Evolutionary conservation across 2,797 vertebrate species (phyloP), one percentile per base, ranked within the genome.

Genomic region (Limosa lapponica): DNA sequence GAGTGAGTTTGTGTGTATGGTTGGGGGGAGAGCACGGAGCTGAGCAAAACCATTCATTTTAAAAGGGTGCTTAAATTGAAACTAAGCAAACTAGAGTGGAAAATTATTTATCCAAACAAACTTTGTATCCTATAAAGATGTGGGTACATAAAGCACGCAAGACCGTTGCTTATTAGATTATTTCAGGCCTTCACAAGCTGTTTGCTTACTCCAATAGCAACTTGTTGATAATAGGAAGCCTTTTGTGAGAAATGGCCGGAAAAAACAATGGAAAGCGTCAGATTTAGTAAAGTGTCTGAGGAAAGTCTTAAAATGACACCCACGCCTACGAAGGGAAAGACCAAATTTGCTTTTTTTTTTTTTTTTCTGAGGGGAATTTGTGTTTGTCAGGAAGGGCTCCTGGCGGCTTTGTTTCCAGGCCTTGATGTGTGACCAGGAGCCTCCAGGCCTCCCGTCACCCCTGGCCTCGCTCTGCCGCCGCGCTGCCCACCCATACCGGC

Each of bases 401-500:
- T 97, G 98, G 98, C 95, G 96, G 98, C 99, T 99, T 99, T 99
- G 99, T 99, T 98, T 99, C 97, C 98, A 98, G 98, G 98, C 99
- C 99, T 99, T 99, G 99, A 99, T 99, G 99, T 99, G 99, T 99
- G 99, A 99, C 99, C 99, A 98, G 98, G 94, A 98, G 98, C 98
- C 98, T 98, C 97, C 97, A 97, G 98, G 98, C 98, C 97, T 98
- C 98, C 98, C 98, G 97, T 98, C 98, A 98, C 98, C 98, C 98
- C 97, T 98, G 98, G 98, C 98, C 98, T 98, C 97, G 98, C 98
- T 98, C 98, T 98, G 97, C 98, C 98, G 98, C 98, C 48, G 97
- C 94, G 98, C 98, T 99, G 99, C 99, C 99, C 99, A 99, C 99
- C 99, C 99, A 99, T 99, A 99, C 99, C 98, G 99, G 98, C 99